These are phyloP conservation scores for Bettongia penicillata DNA, from an alignment of 2,113 vertebrate genomes.

Conservation along the genomic window DNA sequence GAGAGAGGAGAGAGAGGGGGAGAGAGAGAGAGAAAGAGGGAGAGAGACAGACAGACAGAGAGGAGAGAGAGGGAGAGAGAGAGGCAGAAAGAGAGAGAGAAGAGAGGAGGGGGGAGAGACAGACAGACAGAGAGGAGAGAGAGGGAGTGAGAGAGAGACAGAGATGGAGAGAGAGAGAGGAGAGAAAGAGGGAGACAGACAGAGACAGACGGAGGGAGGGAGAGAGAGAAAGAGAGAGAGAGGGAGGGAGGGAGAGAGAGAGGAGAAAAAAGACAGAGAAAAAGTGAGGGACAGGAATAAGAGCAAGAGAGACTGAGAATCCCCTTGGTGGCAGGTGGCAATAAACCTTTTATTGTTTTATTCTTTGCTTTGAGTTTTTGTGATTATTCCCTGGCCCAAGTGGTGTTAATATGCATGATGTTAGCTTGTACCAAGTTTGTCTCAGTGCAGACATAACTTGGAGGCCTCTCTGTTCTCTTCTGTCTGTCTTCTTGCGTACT, in stretches of 20 bases:
- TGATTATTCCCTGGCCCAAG: not conserved
- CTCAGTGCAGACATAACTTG: not conserved
- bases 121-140: not conserved
- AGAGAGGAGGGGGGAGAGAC: too few relatives aligned
- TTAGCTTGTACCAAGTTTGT: not conserved
- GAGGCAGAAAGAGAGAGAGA: too few relatives aligned
- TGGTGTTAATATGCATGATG: not conserved
- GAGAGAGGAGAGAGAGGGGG: not conserved
- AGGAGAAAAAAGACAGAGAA: too few relatives aligned
- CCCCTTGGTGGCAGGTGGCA: not conserved
- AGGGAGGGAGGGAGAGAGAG: not conserved
- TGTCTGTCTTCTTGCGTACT: not conserved
- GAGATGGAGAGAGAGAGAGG: not conserved
- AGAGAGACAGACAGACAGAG: too few relatives aligned
- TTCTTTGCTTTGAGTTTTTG: not conserved
- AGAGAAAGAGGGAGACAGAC: fast-evolving
- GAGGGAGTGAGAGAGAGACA: too few relatives aligned
- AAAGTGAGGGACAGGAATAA: not conserved
- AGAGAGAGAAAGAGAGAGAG: not conserved
- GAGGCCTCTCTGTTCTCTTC: not conserved
- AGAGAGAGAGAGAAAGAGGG: too few relatives aligned
- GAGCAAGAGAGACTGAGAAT: not conserved
- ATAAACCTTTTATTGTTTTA: not conserved
- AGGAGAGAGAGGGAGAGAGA: too few relatives aligned
- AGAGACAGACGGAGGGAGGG: too few relatives aligned